Evolutionary conservation across 2,797 vertebrate species (phyloP), one percentile per base, ranked within the genome.

Genomic region (Sebastes nivosus): DNA sequence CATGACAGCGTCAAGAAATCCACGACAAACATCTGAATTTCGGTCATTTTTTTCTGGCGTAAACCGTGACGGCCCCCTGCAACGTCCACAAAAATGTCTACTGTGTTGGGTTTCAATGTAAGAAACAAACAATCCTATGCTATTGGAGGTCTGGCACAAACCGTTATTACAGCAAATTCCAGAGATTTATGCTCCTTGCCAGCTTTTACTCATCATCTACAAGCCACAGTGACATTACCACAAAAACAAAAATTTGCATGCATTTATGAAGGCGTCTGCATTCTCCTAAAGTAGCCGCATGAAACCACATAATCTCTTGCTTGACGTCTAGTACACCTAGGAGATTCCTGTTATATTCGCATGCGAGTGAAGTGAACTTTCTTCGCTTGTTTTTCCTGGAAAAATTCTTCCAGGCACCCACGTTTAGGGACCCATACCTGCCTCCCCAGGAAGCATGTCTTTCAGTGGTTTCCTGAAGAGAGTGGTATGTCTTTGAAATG

Each of bases 1-100:
- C 36, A 74, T 82, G 84, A 81, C 79, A 85, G 85, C 69, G 84
- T 69, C 72, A 73, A 86, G 71, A 72, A 87, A 84, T 69, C 61
- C 77, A 59, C 18, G 80, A 84, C 75, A 80, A 88, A 83, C 71
- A 79, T 80, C 60, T 46, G 61, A 67, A 81, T 82, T 79, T 80
- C 13, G 1, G 36, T 80, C 59, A 78, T 84, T 87, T 80, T 79
- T 54, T 83, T 82, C 75, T 79, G 67, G 72, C 52, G 4, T 68
- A 82, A 79, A 76, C 46, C 85, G 74, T 83, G 78, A 86, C 83
- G 85, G 83, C 81, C 85, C 79, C 91, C 89, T 85, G 81, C 83
- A 75, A 54, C 67, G 79, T 81, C 88, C 88, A 76, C 90, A 93
- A 88, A 91, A 92, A 94, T 92, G 81, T 91, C 68, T 90, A 86